phyloP scores from a whole-genome alignment of 2,888 invertebrate genomes.

The Odontothrips loti region DNA sequence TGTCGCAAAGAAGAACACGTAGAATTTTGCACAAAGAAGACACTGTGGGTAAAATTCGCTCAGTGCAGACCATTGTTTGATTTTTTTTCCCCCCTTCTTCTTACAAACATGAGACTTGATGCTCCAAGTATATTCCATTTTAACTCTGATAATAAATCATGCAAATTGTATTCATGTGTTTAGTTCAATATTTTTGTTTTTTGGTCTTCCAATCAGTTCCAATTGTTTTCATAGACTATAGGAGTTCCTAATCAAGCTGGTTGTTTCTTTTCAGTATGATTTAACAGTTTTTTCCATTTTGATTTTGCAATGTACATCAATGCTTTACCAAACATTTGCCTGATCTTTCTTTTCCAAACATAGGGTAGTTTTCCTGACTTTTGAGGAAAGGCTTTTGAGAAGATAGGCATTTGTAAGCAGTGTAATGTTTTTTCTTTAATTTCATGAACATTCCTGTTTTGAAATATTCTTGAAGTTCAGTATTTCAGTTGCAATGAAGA shows the following conservation, averaged over 20 bases:
- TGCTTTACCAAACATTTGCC: not conserved
- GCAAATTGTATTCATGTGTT: not conserved
- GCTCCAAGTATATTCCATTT: not conserved
- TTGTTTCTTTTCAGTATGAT: not conserved
- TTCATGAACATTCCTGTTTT: not conserved
- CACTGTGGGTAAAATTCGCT: not conserved
- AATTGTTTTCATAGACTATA: not conserved
- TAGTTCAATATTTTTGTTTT: not conserved
- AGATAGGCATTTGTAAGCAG: not conserved
- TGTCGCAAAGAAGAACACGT: not conserved
- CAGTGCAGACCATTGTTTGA: not conserved
- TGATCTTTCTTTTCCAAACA: not conserved
- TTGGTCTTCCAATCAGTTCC: not conserved
- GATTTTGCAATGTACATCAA: not conserved
- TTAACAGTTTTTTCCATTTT: not conserved
- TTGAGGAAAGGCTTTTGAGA: not conserved
- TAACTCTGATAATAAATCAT: not conserved
- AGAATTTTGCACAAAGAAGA: not conserved
- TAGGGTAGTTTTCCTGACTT: not conserved
- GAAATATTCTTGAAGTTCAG: too few relatives aligned
- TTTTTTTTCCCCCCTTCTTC: not conserved
- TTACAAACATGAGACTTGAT: not conserved
- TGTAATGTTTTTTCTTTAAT: not conserved
- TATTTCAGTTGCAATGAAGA: too few relatives aligned
- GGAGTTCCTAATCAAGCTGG: not conserved